Conservation (phyloP, 1,140 invertebrate genomes). For the Oryctes rhinoceros region DNA sequence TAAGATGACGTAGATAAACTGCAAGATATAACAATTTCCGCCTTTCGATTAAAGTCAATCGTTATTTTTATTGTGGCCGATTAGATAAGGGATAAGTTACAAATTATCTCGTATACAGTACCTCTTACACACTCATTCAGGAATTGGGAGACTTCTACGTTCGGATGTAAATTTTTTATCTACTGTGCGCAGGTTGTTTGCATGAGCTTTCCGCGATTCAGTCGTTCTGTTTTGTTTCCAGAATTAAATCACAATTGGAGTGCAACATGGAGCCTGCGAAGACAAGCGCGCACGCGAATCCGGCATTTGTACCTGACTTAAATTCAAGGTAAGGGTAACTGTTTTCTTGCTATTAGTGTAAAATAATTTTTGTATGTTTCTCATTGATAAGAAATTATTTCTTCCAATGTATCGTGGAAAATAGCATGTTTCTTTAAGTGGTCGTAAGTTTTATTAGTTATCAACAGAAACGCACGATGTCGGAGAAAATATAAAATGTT, state of each 20-base stretch:
- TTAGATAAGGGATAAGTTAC: conserved; percentile 8
- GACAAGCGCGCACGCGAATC: neutral
- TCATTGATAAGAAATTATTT: no score
- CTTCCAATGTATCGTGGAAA: no score
- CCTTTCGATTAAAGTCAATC: neutral
- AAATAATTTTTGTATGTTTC: no score
- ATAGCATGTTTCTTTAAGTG: no score
- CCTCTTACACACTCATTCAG: neutral
- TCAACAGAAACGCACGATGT: no score
- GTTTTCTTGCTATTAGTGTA: neutral
- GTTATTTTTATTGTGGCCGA: neutral
- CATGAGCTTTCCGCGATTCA: neutral
- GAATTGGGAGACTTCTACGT: neutral
- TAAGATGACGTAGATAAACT: no score
- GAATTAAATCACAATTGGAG: neutral
- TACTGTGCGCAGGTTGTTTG: neutral
- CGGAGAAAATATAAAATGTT: no score
- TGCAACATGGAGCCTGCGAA: conserved; percentile 3
- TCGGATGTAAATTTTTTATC: neutral
- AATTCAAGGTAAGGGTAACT: conserved; percentile 2
- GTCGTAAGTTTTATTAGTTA: no score
- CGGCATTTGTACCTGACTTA: conserved; percentile 24
- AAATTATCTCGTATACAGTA: neutral
- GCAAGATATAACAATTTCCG: neutral
- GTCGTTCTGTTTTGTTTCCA: neutral